phyloP scores from a whole-genome alignment of 2,797 vertebrate species.

The Micrastur ruficollis region DNA sequence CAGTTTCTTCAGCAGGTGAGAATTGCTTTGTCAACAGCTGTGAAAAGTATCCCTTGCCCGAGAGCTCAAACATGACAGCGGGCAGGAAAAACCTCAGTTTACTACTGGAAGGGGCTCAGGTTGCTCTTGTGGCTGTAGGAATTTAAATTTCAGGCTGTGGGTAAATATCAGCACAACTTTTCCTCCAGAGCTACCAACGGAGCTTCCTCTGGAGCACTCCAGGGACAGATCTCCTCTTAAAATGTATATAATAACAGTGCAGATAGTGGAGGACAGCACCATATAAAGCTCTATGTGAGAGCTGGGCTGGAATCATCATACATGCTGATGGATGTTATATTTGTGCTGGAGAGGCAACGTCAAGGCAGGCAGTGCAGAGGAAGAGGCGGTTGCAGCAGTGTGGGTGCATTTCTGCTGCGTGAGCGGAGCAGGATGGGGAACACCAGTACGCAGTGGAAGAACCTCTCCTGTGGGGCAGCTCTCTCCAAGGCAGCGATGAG shows the following conservation, averaged over 20 bases:
- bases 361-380: not conserved
- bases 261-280: not conserved
- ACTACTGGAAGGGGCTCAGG: not conserved
- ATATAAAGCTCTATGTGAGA: not conserved
- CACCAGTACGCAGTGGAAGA: not conserved
- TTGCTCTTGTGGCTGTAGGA: not conserved
- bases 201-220: not conserved
- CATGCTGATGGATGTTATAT: fast-evolving
- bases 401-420: not conserved
- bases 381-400: not conserved
- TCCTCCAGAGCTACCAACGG: not conserved
- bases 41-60: not conserved
- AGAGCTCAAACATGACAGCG: not conserved
- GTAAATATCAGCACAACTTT: not conserved
- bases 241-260: not conserved
- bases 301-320: not conserved
- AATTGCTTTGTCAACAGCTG: not conserved
- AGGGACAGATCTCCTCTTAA: not conserved
- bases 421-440: not conserved
- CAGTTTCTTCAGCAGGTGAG: not conserved
- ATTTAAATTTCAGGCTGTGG: not conserved
- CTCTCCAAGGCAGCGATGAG: not conserved
- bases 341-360: not conserved
- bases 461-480: not conserved
- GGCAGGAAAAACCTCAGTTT: not conserved